A percentile compares a stretch with the other conserved stretches of the same genome.
Conservation (phyloP, 2,888 invertebrate species). For the Rhagonycha fulva region DNA sequence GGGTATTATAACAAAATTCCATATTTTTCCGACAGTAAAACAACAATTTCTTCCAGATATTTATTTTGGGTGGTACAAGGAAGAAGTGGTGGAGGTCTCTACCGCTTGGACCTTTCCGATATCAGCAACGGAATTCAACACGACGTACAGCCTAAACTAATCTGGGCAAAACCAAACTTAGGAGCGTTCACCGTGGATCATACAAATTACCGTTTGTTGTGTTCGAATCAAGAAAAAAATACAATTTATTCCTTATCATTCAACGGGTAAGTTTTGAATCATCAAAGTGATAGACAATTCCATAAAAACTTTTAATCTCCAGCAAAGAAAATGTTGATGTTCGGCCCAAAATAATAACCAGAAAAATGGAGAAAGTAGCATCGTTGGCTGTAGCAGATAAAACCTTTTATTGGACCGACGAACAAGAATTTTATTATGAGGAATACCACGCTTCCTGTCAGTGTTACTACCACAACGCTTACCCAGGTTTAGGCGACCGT, state of each 20-base stretch:
- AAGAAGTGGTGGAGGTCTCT: slow-evolving; percentile 67
- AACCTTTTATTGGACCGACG: slow-evolving; percentile 86
- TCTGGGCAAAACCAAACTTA: slow-evolving; percentile 69
- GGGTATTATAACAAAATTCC: slow-evolving; percentile 64
- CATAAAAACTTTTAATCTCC: slow-evolving; percentile 24
- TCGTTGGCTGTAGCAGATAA: slow-evolving; percentile 78
- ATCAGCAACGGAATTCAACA: slow-evolving; percentile 76
- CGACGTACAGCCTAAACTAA: slow-evolving; percentile 67
- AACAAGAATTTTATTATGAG: slow-evolving; percentile 75
- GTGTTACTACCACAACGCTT: slow-evolving; percentile 78
- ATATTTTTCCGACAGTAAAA: not conserved
- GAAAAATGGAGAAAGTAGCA: slow-evolving; percentile 73
- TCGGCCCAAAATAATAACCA: slow-evolving; percentile 73
- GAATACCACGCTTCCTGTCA: slow-evolving; percentile 72
- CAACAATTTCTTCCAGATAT: slow-evolving; percentile 59
- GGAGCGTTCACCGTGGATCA: slow-evolving; percentile 85
- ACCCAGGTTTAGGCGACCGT: slow-evolving; percentile 58
- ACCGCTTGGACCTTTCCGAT: slow-evolving; percentile 75
- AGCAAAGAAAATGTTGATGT: slow-evolving; percentile 74
- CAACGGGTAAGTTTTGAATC: slow-evolving; percentile 67
- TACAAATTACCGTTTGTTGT: slow-evolving; percentile 77
- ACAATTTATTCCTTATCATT: slow-evolving; percentile 81
- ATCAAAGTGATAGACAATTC: not conserved
- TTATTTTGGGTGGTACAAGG: slow-evolving; percentile 76
- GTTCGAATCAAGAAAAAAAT: slow-evolving; percentile 74